phyloP scores from a whole-genome alignment of 2,113 vertebrate genomes.

The Formicarius rufipectus region DNA sequence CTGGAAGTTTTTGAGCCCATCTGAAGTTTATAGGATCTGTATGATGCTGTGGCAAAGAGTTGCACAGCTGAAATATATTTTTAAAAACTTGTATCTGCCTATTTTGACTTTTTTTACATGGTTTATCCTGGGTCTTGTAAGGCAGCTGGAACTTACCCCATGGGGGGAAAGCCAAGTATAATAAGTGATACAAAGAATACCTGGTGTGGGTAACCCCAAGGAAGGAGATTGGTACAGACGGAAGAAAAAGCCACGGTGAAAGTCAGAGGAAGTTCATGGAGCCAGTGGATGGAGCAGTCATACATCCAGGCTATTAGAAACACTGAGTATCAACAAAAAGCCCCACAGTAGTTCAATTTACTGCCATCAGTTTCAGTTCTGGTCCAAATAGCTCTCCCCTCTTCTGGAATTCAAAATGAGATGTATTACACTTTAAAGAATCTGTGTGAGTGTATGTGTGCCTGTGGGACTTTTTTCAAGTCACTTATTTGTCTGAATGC shows the following conservation, averaged over 20 bases:
- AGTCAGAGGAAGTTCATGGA: background rate
- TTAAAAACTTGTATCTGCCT: background rate
- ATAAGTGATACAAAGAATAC: background rate
- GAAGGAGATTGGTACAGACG: background rate
- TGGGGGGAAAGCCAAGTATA: background rate
- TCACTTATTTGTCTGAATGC: constrained; percentile 89
- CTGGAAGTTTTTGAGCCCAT: background rate
- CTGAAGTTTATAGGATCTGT: background rate
- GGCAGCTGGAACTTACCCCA: background rate
- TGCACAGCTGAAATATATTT: background rate
- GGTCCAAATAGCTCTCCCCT: constrained; percentile 47
- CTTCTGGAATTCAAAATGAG: constrained; percentile 75
- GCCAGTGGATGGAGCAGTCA: background rate
- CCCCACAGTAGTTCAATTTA: constrained; percentile 60
- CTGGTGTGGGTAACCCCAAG: background rate
- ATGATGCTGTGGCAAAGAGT: background rate
- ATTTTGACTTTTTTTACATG: background rate
- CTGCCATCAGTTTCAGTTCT: constrained; percentile 57
- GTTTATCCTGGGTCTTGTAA: background rate
- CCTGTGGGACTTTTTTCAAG: constrained; percentile 82
- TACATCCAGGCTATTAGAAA: constrained; percentile 38
- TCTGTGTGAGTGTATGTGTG: constrained; percentile 57
- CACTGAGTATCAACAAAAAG: constrained; percentile 60
- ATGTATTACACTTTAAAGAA: constrained; percentile 76
- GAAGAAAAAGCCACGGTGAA: background rate